Percentiles rank a stretch among this genome's conserved stretches.
These are phyloP conservation scores for Lichenostomus cassidix DNA, from an alignment of 2,113 vertebrate genomes.

Conservation along the genomic window DNA sequence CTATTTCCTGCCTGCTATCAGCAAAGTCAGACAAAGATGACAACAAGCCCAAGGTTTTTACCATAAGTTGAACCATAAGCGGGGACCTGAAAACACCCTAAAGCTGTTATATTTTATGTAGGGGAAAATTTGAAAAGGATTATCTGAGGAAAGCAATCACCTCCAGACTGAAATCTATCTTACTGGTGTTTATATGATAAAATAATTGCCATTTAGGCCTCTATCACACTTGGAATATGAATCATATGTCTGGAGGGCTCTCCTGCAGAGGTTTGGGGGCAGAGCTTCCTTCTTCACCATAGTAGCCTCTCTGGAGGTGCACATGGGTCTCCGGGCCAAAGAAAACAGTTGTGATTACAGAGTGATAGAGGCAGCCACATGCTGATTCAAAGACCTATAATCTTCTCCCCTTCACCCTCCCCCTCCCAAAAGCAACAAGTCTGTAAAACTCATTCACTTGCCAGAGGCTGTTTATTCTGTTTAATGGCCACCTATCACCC, in stretches of 20 bases:
- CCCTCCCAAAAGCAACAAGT: constrained; percentile 63
- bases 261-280: constrained; percentile 51
- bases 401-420: constrained; percentile 37
- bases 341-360: constrained; percentile 71
- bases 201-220: constrained; percentile 74
- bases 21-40: constrained; percentile 68
- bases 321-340: constrained; percentile 60
- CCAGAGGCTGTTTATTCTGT: constrained; percentile 76
- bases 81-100: constrained; percentile 52
- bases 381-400: constrained; percentile 65
- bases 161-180: constrained; percentile 66
- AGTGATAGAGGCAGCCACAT: constrained; percentile 65
- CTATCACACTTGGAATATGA: constrained; percentile 70
- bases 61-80: constrained; percentile 62
- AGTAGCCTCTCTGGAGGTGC: constrained; percentile 63
- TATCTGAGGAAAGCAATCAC: constrained; percentile 62
- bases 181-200: constrained; percentile 68
- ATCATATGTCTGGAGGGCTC: constrained; percentile 65
- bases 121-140: constrained; percentile 66
- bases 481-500: constrained; percentile 76
- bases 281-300: constrained; percentile 51
- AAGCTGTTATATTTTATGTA: constrained; percentile 66
- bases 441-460: constrained; percentile 61
- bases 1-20: constrained; percentile 79
- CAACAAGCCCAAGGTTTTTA: constrained; percentile 58